Evolutionary conservation across 2,113 vertebrate species (phyloP).

Genomic region (Gadus macrocephalus): DNA sequence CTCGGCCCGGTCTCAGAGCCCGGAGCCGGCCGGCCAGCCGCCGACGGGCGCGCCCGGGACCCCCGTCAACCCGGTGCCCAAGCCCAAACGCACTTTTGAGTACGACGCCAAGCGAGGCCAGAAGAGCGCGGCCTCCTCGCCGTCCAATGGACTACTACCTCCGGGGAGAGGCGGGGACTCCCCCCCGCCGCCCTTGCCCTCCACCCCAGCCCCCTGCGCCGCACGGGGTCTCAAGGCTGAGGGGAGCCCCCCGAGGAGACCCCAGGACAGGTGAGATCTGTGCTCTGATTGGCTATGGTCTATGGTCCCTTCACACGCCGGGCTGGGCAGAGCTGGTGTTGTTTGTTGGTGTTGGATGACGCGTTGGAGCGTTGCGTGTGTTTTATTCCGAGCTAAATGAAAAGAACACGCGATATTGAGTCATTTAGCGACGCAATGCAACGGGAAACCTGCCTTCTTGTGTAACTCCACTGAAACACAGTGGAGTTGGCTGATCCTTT

Average conservation of each 20-base stretch:
- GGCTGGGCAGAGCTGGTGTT: background rate
- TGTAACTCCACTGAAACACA: conserved; percentile 9
- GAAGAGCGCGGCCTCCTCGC: conserved; percentile 61
- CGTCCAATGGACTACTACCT: conserved; percentile 91
- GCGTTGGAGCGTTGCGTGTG: background rate
- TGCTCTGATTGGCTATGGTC: background rate
- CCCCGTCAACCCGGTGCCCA: conserved; percentile 91
- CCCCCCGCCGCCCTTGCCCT: conserved; percentile 86
- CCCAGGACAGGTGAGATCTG: conserved; percentile 84
- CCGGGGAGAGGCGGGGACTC: conserved; percentile 75
- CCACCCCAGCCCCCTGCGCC: conserved; percentile 84
- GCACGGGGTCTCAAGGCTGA: conserved; percentile 79
- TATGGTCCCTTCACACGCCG: background rate
- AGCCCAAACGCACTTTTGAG: conserved; percentile 98
- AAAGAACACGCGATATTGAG: background rate
- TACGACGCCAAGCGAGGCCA: conserved; percentile 91
- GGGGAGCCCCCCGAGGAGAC: conserved; percentile 72
- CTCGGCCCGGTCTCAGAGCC: conserved; percentile 65
- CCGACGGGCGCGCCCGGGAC: conserved; percentile 64
- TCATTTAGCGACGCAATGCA: conserved; percentile 3
- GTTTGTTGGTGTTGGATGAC: background rate
- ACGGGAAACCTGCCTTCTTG: background rate
- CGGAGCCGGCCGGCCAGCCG: conserved; percentile 57
- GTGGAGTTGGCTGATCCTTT: conserved; percentile 22
- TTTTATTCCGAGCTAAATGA: conserved; percentile 22